phyloP scores from a whole-genome alignment of 2,888 invertebrate species.

The Protodeltote pygarga region DNA sequence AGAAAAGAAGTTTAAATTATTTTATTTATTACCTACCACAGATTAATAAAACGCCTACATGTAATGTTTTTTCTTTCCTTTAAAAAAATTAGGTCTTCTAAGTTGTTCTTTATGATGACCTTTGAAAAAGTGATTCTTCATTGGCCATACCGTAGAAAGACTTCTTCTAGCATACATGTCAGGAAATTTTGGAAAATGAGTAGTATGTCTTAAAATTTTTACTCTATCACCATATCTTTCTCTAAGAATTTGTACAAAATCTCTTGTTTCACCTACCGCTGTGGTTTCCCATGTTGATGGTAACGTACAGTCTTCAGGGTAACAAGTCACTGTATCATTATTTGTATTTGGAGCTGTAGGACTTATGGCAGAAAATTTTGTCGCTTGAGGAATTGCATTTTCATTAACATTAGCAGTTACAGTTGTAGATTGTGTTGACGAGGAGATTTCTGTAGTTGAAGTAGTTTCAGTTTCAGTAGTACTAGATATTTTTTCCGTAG shows the following conservation, averaged over 20 bases:
- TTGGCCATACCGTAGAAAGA: too few relatives aligned
- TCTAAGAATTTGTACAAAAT: slow-evolving; percentile 71
- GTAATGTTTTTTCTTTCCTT: too few relatives aligned
- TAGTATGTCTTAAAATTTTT: slow-evolving; percentile 62
- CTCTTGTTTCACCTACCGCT: slow-evolving; percentile 68
- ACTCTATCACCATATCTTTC: slow-evolving; percentile 63
- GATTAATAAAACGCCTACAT: too few relatives aligned
- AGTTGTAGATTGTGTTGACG: too few relatives aligned
- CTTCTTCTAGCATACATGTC: slow-evolving; percentile 10
- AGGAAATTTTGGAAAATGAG: slow-evolving; percentile 55
- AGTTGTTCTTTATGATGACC: slow-evolving; percentile 33
- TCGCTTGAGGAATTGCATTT: slow-evolving; percentile 9
- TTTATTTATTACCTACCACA: too few relatives aligned
- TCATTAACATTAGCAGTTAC: slow-evolving; percentile 18
- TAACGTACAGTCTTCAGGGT: slow-evolving; percentile 61
- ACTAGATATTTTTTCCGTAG: not conserved
- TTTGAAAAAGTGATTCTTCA: too few relatives aligned
- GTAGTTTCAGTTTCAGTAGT: slow-evolving; percentile 13
- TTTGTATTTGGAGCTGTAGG: not conserved
- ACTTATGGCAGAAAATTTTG: not conserved
- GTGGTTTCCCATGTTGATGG: slow-evolving; percentile 78
- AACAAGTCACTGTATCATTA: too few relatives aligned
- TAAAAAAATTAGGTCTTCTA: too few relatives aligned
- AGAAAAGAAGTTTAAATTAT: too few relatives aligned
- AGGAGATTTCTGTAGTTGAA: too few relatives aligned